phyloP scores from a whole-genome alignment of 2,888 invertebrate species.

The Sesamia inferens region DNA sequence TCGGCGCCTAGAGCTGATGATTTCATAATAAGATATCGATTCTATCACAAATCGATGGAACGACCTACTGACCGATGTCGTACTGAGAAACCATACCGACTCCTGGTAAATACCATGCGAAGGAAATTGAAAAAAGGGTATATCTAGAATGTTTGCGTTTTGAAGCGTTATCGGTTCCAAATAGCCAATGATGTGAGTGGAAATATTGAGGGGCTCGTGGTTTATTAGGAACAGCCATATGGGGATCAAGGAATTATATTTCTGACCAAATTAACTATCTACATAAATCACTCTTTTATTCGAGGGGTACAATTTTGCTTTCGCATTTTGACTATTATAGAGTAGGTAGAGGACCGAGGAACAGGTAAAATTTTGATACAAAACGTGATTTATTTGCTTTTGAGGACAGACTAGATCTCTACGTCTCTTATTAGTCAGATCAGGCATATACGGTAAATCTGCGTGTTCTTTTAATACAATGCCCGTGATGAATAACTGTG shows the following conservation, averaged over 20 bases:
- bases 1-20: constrained; percentile 60
- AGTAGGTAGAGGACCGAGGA: no score
- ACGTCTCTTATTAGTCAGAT: no score
- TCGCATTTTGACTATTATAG: no score
- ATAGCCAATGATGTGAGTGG: neutral
- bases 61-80: constrained; percentile 62
- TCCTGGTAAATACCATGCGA: constrained; percentile 9
- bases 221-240: neutral
- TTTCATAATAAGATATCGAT: constrained; percentile 69
- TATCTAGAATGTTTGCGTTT: neutral
- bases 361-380: no score
- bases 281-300: neutral
- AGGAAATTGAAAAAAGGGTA: constrained; percentile 28
- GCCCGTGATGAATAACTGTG: no score
- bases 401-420: no score
- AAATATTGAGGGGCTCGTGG: neutral
- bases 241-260: neutral
- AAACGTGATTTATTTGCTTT: no score
- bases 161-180: neutral
- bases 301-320: no score
- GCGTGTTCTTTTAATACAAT: no score
- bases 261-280: neutral
- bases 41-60: constrained; percentile 63
- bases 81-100: constrained; percentile 41
- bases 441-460: no score